Evolutionary conservation across 30 jellyfish, hydroid and myxozoan genomes (phyloP).

Genomic region (Mastigias papua): DNA sequence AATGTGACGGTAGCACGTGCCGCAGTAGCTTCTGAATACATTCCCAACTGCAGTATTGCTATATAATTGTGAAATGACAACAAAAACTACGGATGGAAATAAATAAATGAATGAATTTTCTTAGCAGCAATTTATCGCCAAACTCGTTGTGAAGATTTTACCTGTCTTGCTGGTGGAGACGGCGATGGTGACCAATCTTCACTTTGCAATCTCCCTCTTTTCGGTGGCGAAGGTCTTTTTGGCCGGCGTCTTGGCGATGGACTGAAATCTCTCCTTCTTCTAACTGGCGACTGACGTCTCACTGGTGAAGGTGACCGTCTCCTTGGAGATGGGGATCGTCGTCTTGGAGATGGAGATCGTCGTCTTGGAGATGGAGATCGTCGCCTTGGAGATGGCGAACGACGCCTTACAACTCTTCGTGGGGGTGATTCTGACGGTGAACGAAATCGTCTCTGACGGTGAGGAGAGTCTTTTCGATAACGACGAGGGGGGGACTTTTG

Average conservation of each 20-base stretch:
- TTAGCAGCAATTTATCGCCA: too few species aligned
- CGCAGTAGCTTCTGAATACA: too few species aligned
- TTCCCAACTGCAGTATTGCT: too few species aligned
- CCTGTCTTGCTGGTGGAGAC: slow-evolving; percentile 61
- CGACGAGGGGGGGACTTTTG: slow-evolving; percentile 82
- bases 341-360: slow-evolving; percentile 61
- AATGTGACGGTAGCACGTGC: too few species aligned
- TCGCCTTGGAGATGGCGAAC: slow-evolving; percentile 61
- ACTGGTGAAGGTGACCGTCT: slow-evolving; percentile 62
- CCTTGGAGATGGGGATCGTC: slow-evolving; percentile 57
- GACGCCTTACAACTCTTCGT: slow-evolving; percentile 45
- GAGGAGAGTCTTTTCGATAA: slow-evolving; percentile 69
- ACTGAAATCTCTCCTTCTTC: slow-evolving; percentile 69
- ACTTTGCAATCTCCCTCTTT: slow-evolving; percentile 72
- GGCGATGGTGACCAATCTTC: slow-evolving; percentile 78
- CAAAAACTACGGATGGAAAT: too few species aligned
- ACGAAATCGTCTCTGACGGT: slow-evolving; percentile 57
- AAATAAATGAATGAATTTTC: too few species aligned
- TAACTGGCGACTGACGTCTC: slow-evolving; percentile 69
- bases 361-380: slow-evolving; percentile 67
- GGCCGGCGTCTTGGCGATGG: slow-evolving; percentile 76
- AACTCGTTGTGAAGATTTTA: neutral
- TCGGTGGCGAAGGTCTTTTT: slow-evolving; percentile 53
- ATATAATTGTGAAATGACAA: too few species aligned
- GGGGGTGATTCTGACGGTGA: slow-evolving; percentile 79